A percentile compares a stretch with the other conserved stretches of the same genome.
These are phyloP conservation scores for Sciaenops ocellatus DNA, from an alignment of 2,797 vertebrate species.

Conservation along the genomic window DNA sequence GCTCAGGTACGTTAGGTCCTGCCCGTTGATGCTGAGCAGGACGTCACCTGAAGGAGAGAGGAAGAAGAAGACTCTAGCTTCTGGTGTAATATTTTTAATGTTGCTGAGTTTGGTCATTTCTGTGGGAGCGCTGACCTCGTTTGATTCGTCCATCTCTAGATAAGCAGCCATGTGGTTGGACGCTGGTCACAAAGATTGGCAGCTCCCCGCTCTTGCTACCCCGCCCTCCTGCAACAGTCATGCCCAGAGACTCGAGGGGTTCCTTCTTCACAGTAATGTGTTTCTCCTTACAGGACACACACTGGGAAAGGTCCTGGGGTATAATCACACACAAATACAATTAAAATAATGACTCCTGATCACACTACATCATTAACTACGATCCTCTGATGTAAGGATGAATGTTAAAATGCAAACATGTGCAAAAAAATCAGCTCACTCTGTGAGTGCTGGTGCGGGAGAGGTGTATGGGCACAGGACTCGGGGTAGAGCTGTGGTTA, in stretches of 20 bases:
- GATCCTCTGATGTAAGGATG: neutral
- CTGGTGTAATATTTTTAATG: neutral
- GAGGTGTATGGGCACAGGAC: constrained; percentile 90
- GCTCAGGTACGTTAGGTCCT: constrained; percentile 95
- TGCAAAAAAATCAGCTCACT: constrained; percentile 81
- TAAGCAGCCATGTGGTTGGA: constrained; percentile 96
- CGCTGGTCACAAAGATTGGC: constrained; percentile 98
- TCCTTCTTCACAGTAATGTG: constrained; percentile 98
- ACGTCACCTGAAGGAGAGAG: constrained; percentile 88
- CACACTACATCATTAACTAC: neutral
- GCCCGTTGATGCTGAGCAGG: constrained; percentile 95
- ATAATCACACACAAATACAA: constrained; percentile 27
- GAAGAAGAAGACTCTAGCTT: neutral
- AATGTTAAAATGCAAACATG: neutral
- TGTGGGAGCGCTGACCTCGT: constrained; percentile 86
- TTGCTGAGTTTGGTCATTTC: neutral
- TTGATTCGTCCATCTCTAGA: constrained; percentile 96
- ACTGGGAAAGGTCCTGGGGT: constrained; percentile 94
- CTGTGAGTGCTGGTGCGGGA: constrained; percentile 93
- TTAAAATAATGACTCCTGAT: neutral
- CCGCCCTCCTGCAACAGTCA: constrained; percentile 98
- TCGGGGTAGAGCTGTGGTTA: constrained; percentile 87
- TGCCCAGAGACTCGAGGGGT: constrained; percentile 95
- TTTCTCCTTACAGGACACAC: constrained; percentile 97
- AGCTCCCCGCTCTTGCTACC: constrained; percentile 98